A percentile compares a stretch with the other conserved stretches of the same genome.
phyloP scores from a whole-genome alignment of 2,113 vertebrate species.

The Marmota flaviventris region DNA sequence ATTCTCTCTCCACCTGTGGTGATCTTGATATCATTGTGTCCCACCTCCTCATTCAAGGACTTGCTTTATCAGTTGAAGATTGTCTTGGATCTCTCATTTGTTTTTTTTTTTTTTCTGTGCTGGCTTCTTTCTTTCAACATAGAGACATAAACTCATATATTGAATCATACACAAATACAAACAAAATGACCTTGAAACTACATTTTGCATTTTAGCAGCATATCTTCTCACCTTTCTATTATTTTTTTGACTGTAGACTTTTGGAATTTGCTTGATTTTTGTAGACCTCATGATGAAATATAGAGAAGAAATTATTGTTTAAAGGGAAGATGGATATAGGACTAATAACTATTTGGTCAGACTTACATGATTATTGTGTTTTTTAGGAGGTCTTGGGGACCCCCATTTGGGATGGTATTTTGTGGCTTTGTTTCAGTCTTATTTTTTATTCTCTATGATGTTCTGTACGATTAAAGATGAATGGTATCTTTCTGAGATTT shows the following conservation, averaged over 20 bases:
- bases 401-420: neutral
- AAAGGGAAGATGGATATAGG: neutral
- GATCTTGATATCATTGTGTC: neutral
- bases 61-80: neutral
- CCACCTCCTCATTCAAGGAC: neutral
- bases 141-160: neutral
- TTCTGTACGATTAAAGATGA: neutral
- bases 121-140: neutral
- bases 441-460: neutral
- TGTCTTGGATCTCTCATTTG: neutral
- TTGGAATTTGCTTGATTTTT: neutral
- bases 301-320: neutral
- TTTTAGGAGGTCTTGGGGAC: neutral
- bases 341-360: neutral
- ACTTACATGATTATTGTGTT: neutral
- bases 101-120: neutral
- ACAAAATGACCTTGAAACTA: neutral
- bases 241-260: neutral
- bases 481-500: neutral
- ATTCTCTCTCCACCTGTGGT: neutral
- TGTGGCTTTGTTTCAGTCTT: slow-evolving; percentile 15
- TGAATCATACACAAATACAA: neutral
- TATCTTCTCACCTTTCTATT: neutral
- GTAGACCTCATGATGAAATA: neutral
- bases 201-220: neutral